Evolutionary conservation across 1,140 invertebrate species (phyloP).

Genomic region (Thaumetopoea pityocampa): DNA sequence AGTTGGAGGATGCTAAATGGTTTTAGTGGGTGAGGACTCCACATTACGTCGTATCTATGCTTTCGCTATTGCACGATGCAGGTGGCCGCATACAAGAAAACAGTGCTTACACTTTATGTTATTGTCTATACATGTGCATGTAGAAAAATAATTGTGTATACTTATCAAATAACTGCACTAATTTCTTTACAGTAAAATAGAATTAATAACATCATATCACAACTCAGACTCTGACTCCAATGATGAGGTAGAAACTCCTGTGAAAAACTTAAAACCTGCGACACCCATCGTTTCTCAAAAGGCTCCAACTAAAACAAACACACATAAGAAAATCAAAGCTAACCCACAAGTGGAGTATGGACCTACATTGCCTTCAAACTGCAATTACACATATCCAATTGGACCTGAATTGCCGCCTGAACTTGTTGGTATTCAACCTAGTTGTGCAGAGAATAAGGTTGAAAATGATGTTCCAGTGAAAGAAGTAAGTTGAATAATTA

Average conservation of each 20-base stretch:
- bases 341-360: slow-evolving; percentile 42
- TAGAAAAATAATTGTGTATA: too few relatives aligned
- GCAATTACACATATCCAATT: slow-evolving; percentile 46
- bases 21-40: too few relatives aligned
- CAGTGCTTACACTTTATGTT: too few relatives aligned
- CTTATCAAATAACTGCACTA: slow-evolving; percentile 3
- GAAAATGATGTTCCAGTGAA: slow-evolving; percentile 17
- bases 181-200: slow-evolving; percentile 56
- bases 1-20: too few relatives aligned
- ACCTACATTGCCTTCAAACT: slow-evolving; percentile 43
- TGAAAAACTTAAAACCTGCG: too few relatives aligned
- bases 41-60: too few relatives aligned
- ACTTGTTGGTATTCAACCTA: slow-evolving; percentile 17
- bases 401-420: slow-evolving; percentile 55
- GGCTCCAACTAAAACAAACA: slow-evolving; percentile 24
- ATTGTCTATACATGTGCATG: too few relatives aligned
- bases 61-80: too few relatives aligned
- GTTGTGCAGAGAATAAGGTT: slow-evolving; percentile 24
- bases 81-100: too few relatives aligned
- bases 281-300: slow-evolving; percentile 13
- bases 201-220: slow-evolving; percentile 65
- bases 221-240: slow-evolving; percentile 67
- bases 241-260: slow-evolving; percentile 46
- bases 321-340: slow-evolving; percentile 39
- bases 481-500: slow-evolving; percentile 19